Conservation (phyloP, 2,113 vertebrate species). For the Paralichthys olivaceus region DNA sequence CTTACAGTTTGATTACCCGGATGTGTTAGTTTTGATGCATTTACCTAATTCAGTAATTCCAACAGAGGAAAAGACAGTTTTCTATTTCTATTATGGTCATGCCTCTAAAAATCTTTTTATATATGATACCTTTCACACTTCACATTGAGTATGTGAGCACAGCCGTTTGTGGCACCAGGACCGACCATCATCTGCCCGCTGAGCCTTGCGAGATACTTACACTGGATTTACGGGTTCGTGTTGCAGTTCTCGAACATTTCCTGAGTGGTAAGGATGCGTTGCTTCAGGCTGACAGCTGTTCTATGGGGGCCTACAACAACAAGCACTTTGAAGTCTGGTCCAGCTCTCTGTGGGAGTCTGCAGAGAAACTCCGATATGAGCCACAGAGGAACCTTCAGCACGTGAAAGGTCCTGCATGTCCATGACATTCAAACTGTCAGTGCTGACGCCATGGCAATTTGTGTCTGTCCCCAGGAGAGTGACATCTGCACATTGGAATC, state of each 20-base stretch:
- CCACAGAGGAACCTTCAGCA: slow-evolving; percentile 6
- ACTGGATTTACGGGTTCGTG: not conserved
- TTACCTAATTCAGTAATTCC: not conserved
- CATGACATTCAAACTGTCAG: slow-evolving; percentile 54
- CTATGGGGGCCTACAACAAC: not conserved
- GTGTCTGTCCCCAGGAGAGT: slow-evolving; percentile 1
- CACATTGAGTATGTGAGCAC: not conserved
- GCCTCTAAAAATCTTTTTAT: not conserved
- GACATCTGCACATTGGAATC: slow-evolving; percentile 24
- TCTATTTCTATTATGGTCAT: not conserved
- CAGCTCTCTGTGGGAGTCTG: not conserved
- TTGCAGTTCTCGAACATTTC: not conserved
- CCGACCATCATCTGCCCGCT: not conserved
- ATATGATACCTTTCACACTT: not conserved
- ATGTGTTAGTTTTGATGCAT: not conserved
- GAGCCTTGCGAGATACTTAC: not conserved
- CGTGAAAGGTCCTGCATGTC: slow-evolving; percentile 40
- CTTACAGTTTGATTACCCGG: not conserved
- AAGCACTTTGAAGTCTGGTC: not conserved
- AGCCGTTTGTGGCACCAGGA: too few species aligned
- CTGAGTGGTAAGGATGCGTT: not conserved
- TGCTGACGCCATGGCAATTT: slow-evolving; percentile 13
- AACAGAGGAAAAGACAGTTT: not conserved
- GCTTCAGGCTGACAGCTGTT: slow-evolving; percentile 2
- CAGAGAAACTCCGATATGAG: slow-evolving; percentile 12